phyloP scores from a whole-genome alignment of 2,797 vertebrate species.

The Anguilla marmorata region DNA sequence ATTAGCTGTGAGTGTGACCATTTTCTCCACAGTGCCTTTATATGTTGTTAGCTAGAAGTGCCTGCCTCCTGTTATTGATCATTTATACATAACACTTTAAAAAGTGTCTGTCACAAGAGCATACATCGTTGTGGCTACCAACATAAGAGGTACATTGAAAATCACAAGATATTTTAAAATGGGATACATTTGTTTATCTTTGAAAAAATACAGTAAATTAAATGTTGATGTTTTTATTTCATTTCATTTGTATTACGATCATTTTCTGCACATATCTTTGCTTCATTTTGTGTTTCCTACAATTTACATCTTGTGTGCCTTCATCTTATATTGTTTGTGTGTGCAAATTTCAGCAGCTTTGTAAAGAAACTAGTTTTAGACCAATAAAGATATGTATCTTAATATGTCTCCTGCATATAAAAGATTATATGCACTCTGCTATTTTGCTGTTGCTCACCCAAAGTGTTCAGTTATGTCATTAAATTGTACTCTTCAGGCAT shows the following conservation, averaged over 20 bases:
- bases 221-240: background rate
- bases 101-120: background rate
- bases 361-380: background rate
- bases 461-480: background rate
- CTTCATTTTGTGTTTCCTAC: background rate
- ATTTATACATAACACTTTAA: background rate
- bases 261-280: background rate
- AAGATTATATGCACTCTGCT: background rate
- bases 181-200: background rate
- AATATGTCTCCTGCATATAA: constrained; percentile 1
- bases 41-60: background rate
- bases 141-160: too few species aligned
- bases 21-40: background rate
- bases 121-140: background rate
- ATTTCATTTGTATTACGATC: background rate
- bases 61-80: background rate
- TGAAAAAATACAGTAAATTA: background rate
- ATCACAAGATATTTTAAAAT: background rate
- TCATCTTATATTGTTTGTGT: background rate
- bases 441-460: background rate
- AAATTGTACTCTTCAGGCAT: background rate
- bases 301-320: background rate
- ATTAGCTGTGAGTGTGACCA: background rate
- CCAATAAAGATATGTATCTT: background rate
- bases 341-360: background rate